phyloP scores from a whole-genome alignment of 2,113 vertebrate genomes.

The Rhagologus leucostigma region DNA sequence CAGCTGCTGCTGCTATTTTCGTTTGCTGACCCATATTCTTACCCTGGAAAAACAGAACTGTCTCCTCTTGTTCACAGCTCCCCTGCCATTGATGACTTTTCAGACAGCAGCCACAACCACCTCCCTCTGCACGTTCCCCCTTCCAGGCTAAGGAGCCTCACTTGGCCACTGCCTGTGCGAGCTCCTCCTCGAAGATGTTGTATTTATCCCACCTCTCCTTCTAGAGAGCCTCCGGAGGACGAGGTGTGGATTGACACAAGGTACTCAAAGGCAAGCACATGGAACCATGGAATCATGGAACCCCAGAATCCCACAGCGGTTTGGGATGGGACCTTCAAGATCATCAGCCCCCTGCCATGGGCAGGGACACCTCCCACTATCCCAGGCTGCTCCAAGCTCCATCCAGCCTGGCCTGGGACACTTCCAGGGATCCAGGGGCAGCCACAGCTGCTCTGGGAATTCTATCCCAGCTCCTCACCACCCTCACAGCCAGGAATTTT shows the following conservation, averaged over 20 bases:
- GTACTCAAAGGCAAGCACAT: neutral
- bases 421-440: neutral
- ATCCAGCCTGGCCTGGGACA: neutral
- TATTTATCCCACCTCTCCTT: neutral
- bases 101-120: neutral
- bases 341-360: neutral
- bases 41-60: neutral
- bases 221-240: accelerated
- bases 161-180: accelerated
- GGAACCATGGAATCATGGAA: neutral
- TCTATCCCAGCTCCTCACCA: neutral
- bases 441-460: neutral
- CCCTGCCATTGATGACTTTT: neutral
- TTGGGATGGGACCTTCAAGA: neutral
- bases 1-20: neutral
- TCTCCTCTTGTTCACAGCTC: neutral
- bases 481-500: neutral
- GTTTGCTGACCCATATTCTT: neutral
- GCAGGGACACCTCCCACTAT: neutral
- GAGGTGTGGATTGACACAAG: accelerated
- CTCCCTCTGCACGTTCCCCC: neutral
- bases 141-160: accelerated
- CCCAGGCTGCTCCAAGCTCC: neutral
- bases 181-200: accelerated
- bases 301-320: neutral